Percentiles rank a stretch among this genome's conserved stretches.
These are phyloP conservation scores for Phataginus tricuspis DNA, from an alignment of 2,797 vertebrate genomes.

Conservation along the genomic window DNA sequence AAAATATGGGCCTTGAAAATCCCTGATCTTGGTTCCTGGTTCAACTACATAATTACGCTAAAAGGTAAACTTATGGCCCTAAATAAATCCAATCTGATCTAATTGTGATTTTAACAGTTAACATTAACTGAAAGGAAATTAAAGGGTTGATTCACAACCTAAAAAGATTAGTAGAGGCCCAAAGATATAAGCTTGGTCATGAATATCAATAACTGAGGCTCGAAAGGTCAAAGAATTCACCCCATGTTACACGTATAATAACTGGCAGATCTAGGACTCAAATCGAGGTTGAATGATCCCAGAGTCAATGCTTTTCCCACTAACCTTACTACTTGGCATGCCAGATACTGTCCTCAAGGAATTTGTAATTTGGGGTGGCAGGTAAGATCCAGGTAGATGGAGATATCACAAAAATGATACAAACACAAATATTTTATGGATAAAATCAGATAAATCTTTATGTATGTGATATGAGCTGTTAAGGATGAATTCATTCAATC, in stretches of 20 bases:
- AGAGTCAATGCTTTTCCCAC: neutral
- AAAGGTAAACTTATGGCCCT: slow-evolving; percentile 2
- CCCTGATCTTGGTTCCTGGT: neutral
- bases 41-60: neutral
- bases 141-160: neutral
- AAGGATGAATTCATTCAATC: neutral
- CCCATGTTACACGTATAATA: neutral
- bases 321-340: neutral
- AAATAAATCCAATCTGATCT: slow-evolving; percentile 30
- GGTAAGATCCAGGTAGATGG: neutral
- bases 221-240: neutral
- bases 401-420: neutral
- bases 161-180: neutral
- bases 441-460: neutral
- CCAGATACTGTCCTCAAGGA: neutral
- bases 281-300: neutral
- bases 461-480: neutral
- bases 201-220: neutral
- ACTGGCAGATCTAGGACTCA: neutral
- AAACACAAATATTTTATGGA: slow-evolving; percentile 8
- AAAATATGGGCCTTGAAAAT: neutral
- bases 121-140: neutral
- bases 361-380: neutral
- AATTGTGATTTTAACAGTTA: slow-evolving; percentile 36
- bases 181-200: neutral